phyloP scores from a whole-genome alignment of 2,113 vertebrate genomes.

The Gobiocypris rarus region DNA sequence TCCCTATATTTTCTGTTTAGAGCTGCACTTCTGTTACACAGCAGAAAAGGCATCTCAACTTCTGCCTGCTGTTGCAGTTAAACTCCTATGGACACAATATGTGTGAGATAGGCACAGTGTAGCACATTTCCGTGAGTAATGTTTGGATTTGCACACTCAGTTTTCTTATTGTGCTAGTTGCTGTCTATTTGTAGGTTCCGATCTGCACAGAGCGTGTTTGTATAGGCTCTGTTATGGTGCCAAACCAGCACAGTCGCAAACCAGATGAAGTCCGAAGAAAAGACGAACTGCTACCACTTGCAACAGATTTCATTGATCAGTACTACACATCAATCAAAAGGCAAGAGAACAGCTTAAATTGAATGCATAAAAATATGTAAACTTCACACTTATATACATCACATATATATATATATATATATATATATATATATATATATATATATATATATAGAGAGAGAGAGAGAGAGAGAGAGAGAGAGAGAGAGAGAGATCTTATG shows the following conservation, averaged over 20 bases:
- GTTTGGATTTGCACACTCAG: neutral
- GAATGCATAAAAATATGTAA: neutral
- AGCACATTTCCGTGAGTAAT: neutral
- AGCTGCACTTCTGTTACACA: neutral
- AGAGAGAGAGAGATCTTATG: too few relatives aligned
- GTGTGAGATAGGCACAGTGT: conserved; percentile 2
- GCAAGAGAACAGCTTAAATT: conserved; percentile 63
- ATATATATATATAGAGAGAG: too few relatives aligned
- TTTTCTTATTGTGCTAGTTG: neutral
- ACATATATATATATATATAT: too few relatives aligned
- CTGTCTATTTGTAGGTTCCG: conserved; percentile 74
- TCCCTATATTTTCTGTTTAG: neutral
- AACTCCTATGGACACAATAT: neutral
- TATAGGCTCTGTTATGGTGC: conserved; percentile 88
- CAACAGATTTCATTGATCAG: conserved; percentile 96
- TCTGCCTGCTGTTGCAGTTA: neutral
- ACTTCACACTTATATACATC: neutral
- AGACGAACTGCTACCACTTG: conserved; percentile 86
- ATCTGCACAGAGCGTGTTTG: conserved; percentile 87
- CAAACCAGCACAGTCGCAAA: conserved; percentile 78
- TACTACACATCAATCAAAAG: conserved; percentile 98
- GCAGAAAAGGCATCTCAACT: neutral
- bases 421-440: too few relatives aligned
- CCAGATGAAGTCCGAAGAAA: conserved; percentile 83
- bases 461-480: too few relatives aligned